These are phyloP conservation scores for Casuarius casuarius DNA, from an alignment of 2,113 vertebrate genomes.

Conservation along the genomic window DNA sequence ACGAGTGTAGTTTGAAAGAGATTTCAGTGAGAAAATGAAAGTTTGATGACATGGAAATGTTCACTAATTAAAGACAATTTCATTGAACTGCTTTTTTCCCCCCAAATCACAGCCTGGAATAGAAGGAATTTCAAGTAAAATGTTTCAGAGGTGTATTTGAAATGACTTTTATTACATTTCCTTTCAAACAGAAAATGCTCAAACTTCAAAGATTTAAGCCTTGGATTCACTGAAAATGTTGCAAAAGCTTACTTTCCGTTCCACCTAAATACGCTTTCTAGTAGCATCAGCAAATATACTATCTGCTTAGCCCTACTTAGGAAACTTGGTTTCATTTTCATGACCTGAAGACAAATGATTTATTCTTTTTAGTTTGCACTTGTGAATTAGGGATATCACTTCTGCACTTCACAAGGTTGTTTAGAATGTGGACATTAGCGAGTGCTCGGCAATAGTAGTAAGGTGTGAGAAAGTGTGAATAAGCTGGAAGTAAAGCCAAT, in stretches of 20 bases:
- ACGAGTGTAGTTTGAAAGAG: neutral
- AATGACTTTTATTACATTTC: neutral
- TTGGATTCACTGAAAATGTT: neutral
- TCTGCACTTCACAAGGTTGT: neutral
- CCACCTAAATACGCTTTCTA: neutral
- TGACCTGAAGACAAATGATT: neutral
- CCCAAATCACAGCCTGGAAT: neutral
- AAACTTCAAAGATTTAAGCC: neutral
- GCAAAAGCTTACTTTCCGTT: neutral
- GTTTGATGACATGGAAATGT: neutral
- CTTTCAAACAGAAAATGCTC: neutral
- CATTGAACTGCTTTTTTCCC: neutral
- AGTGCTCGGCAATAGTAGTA: neutral
- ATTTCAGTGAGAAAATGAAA: fast-evolving
- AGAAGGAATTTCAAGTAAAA: neutral
- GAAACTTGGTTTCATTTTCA: neutral
- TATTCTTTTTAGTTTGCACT: neutral
- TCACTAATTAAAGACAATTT: neutral
- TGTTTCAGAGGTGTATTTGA: neutral
- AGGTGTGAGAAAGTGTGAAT: neutral
- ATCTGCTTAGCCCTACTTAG: neutral
- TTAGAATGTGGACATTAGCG: neutral
- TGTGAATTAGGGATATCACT: neutral
- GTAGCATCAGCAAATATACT: neutral
- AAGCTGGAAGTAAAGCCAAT: neutral